Evolutionary conservation across 2,113 vertebrate species (phyloP).

Genomic region (Passer domesticus): DNA sequence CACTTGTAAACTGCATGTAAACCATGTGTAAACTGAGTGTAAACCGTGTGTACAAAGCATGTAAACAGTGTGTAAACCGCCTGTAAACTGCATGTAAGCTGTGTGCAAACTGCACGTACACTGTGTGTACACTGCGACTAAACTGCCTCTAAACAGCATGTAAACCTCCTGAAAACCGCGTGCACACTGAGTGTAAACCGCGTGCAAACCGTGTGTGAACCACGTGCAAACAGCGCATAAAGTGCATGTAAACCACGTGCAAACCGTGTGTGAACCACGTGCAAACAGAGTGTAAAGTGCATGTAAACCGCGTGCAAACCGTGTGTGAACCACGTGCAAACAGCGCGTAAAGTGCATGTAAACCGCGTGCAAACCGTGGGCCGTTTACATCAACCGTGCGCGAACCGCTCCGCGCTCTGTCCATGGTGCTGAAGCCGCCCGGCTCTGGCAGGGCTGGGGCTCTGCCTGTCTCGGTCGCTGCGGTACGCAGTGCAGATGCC

Average conservation of each 20-base stretch:
- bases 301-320: no score
- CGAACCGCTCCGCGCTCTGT: background rate
- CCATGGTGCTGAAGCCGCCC: slow-evolving; percentile 54
- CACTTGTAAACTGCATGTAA: accelerated
- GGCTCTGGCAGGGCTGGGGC: background rate
- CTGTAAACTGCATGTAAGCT: accelerated
- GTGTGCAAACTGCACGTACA: accelerated
- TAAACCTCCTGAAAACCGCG: accelerated
- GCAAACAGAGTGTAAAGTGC: background rate
- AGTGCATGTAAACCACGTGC: accelerated
- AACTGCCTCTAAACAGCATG: accelerated
- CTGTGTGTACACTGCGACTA: accelerated
- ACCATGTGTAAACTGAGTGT: background rate
- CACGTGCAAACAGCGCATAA: accelerated
- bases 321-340: accelerated
- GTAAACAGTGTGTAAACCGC: accelerated
- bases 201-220: no score
- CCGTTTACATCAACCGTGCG: no score
- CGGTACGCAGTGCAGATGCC: accelerated
- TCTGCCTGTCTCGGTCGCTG: accelerated
- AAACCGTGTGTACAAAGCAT: accelerated
- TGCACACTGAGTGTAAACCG: background rate
- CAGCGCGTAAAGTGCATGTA: no score
- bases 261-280: accelerated
- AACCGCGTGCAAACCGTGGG: accelerated